These are phyloP conservation scores for Pica pica DNA, from an alignment of 2,113 vertebrate genomes.

Conservation along the genomic window DNA sequence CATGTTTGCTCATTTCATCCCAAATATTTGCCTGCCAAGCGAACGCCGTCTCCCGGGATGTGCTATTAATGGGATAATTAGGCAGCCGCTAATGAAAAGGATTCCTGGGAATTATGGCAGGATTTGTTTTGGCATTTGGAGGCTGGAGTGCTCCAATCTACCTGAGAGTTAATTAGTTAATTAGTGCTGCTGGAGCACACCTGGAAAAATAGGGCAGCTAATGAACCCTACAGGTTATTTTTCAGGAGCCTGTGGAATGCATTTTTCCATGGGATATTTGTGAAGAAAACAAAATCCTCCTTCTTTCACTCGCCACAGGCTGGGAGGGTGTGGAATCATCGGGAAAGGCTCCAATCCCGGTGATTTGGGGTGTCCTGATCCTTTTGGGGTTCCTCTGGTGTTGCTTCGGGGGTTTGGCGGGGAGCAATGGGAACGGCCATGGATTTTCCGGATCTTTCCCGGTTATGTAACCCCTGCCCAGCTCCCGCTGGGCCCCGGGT, in stretches of 20 bases:
- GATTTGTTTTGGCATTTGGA: constrained; percentile 97
- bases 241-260: constrained; percentile 31
- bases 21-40: constrained; percentile 98
- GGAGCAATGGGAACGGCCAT: rapidly evolving
- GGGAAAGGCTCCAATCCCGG: neutral
- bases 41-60: constrained; percentile 92
- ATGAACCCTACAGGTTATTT: constrained; percentile 29
- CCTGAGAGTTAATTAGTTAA: constrained; percentile 91
- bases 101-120: constrained; percentile 98
- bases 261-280: neutral
- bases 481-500: rapidly evolving
- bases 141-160: constrained; percentile 91
- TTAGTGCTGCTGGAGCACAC: constrained; percentile 86
- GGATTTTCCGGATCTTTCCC: neutral
- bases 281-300: neutral
- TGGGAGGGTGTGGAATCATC: no score
- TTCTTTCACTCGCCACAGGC: rapidly evolving
- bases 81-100: constrained; percentile 96
- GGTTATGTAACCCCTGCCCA: neutral
- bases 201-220: constrained; percentile 82
- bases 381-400: rapidly evolving
- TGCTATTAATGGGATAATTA: constrained; percentile 99
- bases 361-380: rapidly evolving
- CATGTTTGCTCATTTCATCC: constrained; percentile 96
- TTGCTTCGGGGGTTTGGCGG: rapidly evolving